Evolutionary conservation across 2,113 vertebrate genomes (phyloP), one percentile per base, ranked within the genome.

Genomic region (Sminthopsis crassicaudata): DNA sequence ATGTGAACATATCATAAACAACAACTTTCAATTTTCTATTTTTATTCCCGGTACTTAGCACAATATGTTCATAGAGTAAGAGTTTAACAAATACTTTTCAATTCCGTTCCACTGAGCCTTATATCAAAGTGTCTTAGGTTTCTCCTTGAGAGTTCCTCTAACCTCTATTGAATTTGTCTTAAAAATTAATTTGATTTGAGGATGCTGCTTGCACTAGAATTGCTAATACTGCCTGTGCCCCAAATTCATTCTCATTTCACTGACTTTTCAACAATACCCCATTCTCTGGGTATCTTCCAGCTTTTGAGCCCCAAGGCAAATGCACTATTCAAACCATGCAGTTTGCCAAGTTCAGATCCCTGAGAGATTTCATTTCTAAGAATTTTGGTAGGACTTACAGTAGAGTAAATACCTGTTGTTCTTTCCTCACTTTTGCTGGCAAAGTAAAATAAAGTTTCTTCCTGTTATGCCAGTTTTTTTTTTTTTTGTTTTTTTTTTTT

Each of bases 231-330:
- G 36, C n/a, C 67, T 42, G 67, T 84, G 67, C 67, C 67, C 67
- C 67, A 84, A 84, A 84, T 84, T 84, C n/a, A 42, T 42, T n/a
- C 67, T 84, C n/a, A 84, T 92, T 92, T 95, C 95, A 12, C 23
- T 94, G 55, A 54, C 36, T 94, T 94, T 90, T 42, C 50, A 84
- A 27, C 51, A 46, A 36, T 0, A 53, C 12, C 53, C 91, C 89
- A 91, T 76, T 51, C 57, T 95, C 60, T 50, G 76, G 92, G 76
- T 52, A 36, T 89, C 48, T 22, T 67, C 90, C 60, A 30, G 55
- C 36, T n/a, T 93, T 51, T 88, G 53, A 90, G 53, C 53, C 50
- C 53, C 26, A 54, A 26, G 24, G 76, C 26, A 16, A 60, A 23
- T 46, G 26, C 55, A 92, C 50, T 24, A 22, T 6, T 10, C 1